Evolutionary conservation across 2,888 invertebrate genomes (phyloP).

Genomic region (Lampropteryx suffumata): DNA sequence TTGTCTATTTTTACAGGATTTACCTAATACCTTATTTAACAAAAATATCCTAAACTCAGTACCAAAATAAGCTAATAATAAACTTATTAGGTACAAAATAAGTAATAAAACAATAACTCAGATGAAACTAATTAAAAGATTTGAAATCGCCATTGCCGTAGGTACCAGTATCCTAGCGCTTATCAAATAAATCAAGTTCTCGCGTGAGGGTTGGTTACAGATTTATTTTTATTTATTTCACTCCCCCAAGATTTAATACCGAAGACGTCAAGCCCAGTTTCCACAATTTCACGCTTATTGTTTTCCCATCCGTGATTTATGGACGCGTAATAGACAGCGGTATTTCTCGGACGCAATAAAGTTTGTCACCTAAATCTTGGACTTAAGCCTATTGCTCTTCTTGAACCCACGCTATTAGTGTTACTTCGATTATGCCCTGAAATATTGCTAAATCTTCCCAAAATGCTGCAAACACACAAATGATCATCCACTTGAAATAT

Average conservation of each 20-base stretch:
- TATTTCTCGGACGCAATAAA: conserved; percentile 80
- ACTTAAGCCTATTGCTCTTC: conserved; percentile 72
- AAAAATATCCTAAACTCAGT: no score
- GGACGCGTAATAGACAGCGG: conserved; percentile 75
- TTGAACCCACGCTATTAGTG: conserved; percentile 25
- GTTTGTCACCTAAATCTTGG: conserved; percentile 81
- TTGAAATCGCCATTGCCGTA: conserved; percentile 43
- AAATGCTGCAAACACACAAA: no score
- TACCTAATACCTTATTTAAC: no score
- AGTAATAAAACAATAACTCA: conserved; percentile 5
- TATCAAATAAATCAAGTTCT: conserved; percentile 75
- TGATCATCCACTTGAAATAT: no score
- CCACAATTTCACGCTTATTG: conserved; percentile 84
- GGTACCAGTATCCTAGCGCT: conserved; percentile 31
- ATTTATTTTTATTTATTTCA: conserved; percentile 83
- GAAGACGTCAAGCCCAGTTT: conserved; percentile 77
- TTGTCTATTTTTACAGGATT: no score
- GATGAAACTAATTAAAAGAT: conserved; percentile 54
- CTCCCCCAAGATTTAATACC: conserved; percentile 81
- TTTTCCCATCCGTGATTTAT: conserved; percentile 83
- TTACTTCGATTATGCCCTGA: conserved; percentile 26
- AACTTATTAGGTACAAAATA: no score
- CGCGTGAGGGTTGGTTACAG: conserved; percentile 65
- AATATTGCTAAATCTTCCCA: conserved; percentile 9
- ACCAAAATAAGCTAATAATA: no score